Evolutionary conservation across 2,888 invertebrate genomes (phyloP).

Genomic region (Caenorhabditis macrosperma): DNA sequence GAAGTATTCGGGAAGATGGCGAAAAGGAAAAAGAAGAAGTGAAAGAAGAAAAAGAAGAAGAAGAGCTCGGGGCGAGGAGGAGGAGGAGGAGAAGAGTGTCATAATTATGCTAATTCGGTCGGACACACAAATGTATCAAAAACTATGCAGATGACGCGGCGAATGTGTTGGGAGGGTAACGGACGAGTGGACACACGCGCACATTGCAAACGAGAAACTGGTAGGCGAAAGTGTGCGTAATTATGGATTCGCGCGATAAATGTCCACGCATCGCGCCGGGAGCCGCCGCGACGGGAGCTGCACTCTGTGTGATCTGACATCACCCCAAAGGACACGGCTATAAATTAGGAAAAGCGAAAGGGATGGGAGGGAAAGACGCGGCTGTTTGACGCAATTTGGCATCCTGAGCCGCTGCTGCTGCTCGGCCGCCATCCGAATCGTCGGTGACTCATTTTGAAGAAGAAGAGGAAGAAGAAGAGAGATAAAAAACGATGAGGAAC

Average conservation of each 20-base stretch:
- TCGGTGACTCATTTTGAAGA: slow-evolving; percentile 1
- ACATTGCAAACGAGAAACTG: slow-evolving; percentile 8
- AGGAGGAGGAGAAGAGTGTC: slow-evolving; percentile 5
- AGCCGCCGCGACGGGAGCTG: not conserved
- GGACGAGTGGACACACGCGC: slow-evolving; percentile 15
- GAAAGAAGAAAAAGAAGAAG: not conserved
- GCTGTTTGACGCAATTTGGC: slow-evolving; percentile 12
- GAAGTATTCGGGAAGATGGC: not conserved
- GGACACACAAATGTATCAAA: slow-evolving; percentile 22
- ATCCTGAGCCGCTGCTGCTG: not conserved
- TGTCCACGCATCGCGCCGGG: not conserved
- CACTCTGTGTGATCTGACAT: not conserved
- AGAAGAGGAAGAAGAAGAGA: not conserved
- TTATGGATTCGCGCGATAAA: slow-evolving; percentile 3
- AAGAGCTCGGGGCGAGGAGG: not conserved
- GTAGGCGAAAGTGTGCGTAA: slow-evolving; percentile 10
- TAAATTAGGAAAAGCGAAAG: not conserved
- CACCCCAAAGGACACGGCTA: slow-evolving; percentile 5
- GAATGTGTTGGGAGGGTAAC: slow-evolving; percentile 3
- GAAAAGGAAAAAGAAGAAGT: slow-evolving; percentile 1
- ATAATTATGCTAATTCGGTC: slow-evolving; percentile 33
- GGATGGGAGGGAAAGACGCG: not conserved
- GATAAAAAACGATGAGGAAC: not conserved
- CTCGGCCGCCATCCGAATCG: not conserved
- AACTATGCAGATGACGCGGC: slow-evolving; percentile 10